Base-by-base conservation (phyloP, 2,888 invertebrate genomes). In the Aphidoletes aphidimyza region DNA sequence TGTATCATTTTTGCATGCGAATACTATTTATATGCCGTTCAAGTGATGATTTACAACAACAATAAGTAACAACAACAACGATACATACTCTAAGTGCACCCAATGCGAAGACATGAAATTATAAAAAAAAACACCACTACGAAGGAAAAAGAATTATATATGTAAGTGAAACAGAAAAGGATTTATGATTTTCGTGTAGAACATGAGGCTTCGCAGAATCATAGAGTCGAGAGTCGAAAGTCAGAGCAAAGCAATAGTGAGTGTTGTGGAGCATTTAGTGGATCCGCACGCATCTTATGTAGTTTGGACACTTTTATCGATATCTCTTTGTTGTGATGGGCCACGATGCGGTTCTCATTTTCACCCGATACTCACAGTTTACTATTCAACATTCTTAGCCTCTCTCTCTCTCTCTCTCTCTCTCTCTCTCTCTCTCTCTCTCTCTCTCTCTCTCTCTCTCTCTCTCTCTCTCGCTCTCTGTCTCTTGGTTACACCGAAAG, bases 41-140 rank as follows among this genome's bases (percentile, higher is more conserved):
- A 69, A 69, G 69, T 69, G 69, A 69, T 69, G 69, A 69, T 69
- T 69, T 30, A 69, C 69, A 69, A 69, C 69, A 69, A 69, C 69
- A 69, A 42, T 14, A 14, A 42, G 8, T 14, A 14, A 54, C 54
- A 26, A 69, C 69, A 14, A n/a, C 34, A 30, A 30, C 34, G 30
- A 69, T 14, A 69, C n/a, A 1, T 22, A 22, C 22, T 1, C 69
- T 11, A 14, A 30, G 0, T 2, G 34, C 17, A 69, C 30, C 34
- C 17, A 69, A n/a, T n/a, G n/a, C n/a, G n/a, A n/a, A n/a, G n/a
- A n/a, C n/a, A n/a, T n/a, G n/a, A n/a, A n/a, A n/a, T n/a, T n/a
- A n/a, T n/a, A 9, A 69, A 54, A 54, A 69, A 69, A 47, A 19
- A 11, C 11, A 47, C n/a, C n/a, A n/a, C n/a, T n/a, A n/a, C n/a